phyloP scores from a whole-genome alignment of 1,140 invertebrate species.

The Spodoptera litura region DNA sequence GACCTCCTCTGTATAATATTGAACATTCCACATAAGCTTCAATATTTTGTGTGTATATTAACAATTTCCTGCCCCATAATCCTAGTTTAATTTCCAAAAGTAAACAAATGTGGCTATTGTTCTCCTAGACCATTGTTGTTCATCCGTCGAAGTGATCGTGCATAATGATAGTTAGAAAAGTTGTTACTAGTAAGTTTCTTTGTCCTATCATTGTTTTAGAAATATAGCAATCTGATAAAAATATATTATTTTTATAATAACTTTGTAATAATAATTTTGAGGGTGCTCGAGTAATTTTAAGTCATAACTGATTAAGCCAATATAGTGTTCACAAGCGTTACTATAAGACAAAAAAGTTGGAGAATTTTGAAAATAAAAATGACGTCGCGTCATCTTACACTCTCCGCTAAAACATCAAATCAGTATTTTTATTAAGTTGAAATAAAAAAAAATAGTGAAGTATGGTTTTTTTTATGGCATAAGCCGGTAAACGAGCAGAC shows the following conservation, averaged over 20 bases:
- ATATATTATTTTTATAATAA: neutral
- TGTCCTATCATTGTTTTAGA: neutral
- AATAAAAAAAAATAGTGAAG: too few relatives aligned
- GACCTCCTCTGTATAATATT: conserved; percentile 46
- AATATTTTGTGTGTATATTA: conserved; percentile 66
- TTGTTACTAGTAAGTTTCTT: conserved; percentile 67
- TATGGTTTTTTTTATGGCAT: too few relatives aligned
- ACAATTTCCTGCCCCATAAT: conserved; percentile 68
- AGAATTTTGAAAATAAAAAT: too few relatives aligned
- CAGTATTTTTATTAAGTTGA: too few relatives aligned
- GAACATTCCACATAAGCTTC: conserved; percentile 56
- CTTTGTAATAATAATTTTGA: neutral
- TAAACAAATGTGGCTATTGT: conserved; percentile 59
- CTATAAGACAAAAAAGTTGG: too few relatives aligned
- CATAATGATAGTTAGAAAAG: conserved; percentile 65
- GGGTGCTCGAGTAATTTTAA: too few relatives aligned
- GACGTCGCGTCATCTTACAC: too few relatives aligned
- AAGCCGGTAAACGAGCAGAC: too few relatives aligned
- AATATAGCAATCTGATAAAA: neutral
- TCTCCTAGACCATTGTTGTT: conserved; percentile 55
- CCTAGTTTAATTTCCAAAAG: conserved; percentile 61
- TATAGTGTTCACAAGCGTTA: too few relatives aligned
- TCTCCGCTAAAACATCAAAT: too few relatives aligned
- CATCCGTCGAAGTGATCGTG: conserved; percentile 53
- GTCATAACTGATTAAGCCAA: too few relatives aligned